These are phyloP conservation scores for Alloplasta piceator DNA, from an alignment of 2,888 invertebrate genomes.

Conservation along the genomic window DNA sequence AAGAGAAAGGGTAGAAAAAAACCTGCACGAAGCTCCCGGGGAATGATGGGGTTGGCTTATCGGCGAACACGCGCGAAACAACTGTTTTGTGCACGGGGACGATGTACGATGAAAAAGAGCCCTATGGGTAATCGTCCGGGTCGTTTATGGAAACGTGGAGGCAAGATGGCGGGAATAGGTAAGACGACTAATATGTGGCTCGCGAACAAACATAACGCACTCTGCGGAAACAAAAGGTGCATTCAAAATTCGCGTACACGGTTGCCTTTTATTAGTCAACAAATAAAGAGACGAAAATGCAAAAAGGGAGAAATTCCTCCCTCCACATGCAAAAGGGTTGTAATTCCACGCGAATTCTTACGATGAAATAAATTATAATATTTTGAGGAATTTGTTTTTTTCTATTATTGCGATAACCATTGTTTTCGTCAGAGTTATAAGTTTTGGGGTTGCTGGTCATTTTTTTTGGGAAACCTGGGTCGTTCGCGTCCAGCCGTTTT, in stretches of 20 bases:
- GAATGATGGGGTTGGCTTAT: constrained; percentile 61
- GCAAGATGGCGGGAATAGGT: constrained; percentile 58
- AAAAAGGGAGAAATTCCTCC: too few species aligned
- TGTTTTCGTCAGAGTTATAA: too few species aligned
- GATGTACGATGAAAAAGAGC: not conserved
- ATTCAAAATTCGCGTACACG: not conserved
- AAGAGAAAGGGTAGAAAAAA: constrained; percentile 8
- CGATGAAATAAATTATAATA: too few species aligned
- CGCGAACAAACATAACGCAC: constrained; percentile 37
- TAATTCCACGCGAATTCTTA: too few species aligned
- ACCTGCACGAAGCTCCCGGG: constrained; percentile 26
- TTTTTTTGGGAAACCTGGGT: too few species aligned
- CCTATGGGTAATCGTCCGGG: not conserved
- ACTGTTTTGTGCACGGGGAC: constrained; percentile 27
- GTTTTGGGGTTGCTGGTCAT: too few species aligned
- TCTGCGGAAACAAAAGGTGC: constrained; percentile 8
- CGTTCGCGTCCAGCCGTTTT: too few species aligned
- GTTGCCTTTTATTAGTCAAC: constrained; percentile 5
- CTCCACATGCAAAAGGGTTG: too few species aligned
- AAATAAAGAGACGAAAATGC: not conserved
- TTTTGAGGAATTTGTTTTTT: too few species aligned
- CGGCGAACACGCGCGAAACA: constrained; percentile 51
- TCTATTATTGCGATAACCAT: too few species aligned
- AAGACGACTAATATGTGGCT: constrained; percentile 51
- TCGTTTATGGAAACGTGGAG: constrained; percentile 22